These are phyloP conservation scores for Pangasius larnaudii DNA, from an alignment of 2,797 vertebrate genomes.

Conservation along the genomic window DNA sequence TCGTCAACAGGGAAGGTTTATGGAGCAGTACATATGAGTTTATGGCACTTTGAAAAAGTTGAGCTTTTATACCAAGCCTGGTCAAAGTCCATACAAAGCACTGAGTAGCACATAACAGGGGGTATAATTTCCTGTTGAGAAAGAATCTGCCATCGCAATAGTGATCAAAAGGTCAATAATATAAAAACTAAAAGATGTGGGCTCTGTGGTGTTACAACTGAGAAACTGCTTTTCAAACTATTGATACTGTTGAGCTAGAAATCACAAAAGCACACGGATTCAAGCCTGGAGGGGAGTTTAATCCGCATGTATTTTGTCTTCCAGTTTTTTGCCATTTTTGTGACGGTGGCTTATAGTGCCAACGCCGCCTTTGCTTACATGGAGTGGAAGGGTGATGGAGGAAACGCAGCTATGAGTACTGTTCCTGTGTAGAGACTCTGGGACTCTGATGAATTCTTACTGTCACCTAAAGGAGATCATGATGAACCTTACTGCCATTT, in stretches of 20 bases:
- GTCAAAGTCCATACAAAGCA: slow-evolving; percentile 48
- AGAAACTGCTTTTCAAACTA: neutral
- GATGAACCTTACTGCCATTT: neutral
- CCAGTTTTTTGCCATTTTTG: slow-evolving; percentile 87
- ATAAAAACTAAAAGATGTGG: neutral
- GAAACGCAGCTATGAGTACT: slow-evolving; percentile 81
- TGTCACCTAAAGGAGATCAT: neutral
- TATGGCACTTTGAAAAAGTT: slow-evolving; percentile 33
- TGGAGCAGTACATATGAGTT: slow-evolving; percentile 5
- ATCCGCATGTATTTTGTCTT: slow-evolving; percentile 14
- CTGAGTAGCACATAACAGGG: slow-evolving; percentile 34
- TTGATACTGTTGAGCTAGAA: neutral
- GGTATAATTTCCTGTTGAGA: neutral
- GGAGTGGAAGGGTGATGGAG: slow-evolving; percentile 81
- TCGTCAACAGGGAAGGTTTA: neutral
- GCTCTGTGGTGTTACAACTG: neutral
- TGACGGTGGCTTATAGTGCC: slow-evolving; percentile 78
- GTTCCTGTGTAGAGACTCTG: slow-evolving; percentile 70
- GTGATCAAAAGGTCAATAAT: slow-evolving; percentile 26
- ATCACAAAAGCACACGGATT: neutral
- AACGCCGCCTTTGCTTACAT: slow-evolving; percentile 87
- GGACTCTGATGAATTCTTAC: neutral
- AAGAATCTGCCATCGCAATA: slow-evolving; percentile 15
- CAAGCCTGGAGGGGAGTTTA: neutral
- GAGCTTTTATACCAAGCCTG: neutral